Conservation (phyloP, 2,888 invertebrate genomes). For the Cantharis rufa region DNA sequence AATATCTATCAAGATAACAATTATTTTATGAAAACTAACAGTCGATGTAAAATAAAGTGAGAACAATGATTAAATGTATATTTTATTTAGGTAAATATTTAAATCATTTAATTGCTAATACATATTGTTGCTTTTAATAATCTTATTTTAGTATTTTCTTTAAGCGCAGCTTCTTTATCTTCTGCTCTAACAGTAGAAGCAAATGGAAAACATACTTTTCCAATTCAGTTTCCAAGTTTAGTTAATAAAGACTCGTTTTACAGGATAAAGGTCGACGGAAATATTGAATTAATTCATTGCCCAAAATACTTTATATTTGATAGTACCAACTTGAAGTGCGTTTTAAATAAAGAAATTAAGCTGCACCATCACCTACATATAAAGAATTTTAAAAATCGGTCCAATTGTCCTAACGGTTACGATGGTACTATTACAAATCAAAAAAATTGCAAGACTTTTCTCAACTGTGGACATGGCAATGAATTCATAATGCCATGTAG, state of each 20-base stretch:
- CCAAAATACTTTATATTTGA: slow-evolving; percentile 30
- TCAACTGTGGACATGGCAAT: slow-evolving; percentile 31
- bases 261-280: slow-evolving; percentile 14
- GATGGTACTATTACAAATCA: slow-evolving; percentile 31
- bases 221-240: slow-evolving; percentile 11
- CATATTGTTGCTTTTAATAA: background rate
- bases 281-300: slow-evolving; percentile 23
- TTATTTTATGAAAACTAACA: background rate
- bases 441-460: slow-evolving; percentile 32
- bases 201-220: background rate
- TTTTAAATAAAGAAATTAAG: background rate
- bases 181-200: background rate
- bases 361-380: background rate
- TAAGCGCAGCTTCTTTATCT: background rate
- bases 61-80: background rate
- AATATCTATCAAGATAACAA: background rate
- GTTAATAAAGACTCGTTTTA: slow-evolving; percentile 7
- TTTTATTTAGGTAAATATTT: background rate
- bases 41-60: background rate
- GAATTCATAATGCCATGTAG: slow-evolving; percentile 29
- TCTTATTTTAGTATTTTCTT: background rate
- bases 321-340: slow-evolving; percentile 24
- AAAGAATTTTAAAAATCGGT: background rate
- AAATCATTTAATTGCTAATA: background rate
- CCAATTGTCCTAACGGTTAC: slow-evolving; percentile 12